Base-by-base conservation (phyloP, 2,888 invertebrate species). In the Phytoseiulus persimilis region DNA sequence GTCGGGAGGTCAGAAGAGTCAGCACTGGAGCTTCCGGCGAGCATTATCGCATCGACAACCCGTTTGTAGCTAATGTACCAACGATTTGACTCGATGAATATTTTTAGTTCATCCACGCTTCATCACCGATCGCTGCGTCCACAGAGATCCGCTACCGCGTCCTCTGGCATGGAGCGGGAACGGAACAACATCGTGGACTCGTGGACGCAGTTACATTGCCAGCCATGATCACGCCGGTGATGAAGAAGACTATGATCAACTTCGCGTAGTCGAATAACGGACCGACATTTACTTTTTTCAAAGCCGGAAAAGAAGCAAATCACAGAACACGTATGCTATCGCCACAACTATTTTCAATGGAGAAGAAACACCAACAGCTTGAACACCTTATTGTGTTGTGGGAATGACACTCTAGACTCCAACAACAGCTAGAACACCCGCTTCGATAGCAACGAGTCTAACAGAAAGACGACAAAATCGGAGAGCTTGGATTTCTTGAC, bases 261-360 rank as follows among this genome's bases (percentile, higher is more conserved):
- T 65, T 65, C 65, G 11, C 65, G 5, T 65, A 65, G 65, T 65
- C 65, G 65, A 65, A 14, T 65, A 65, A 65, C 65, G 65, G 32
- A 87, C 87, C 87, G 87, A 87, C 87, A 87, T 87, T 87, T 87
- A 45, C 87, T 87, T 87, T 87, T 87, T 87, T 87, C 87, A 87
- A 87, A 87, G 87, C 87, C 87, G 87, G 87, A 87, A 87, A 39
- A 87, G 87, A 87, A 87, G 87, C 87, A 87, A 39, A 87, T 87
- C 87, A 32, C 32, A 87, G 87, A 31, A 87, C 18, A 65, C 65
- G 5, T 9, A 32, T n/a, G 87, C 87, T 39, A 33, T 45, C 32
- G 23, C 39, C 6, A 32, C 87, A 33, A 87, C 87, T 33, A 87
- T 31, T n/a, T n/a, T n/a, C 5, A 39, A 9, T 39, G 39, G 5